Evolutionary conservation across 2,888 invertebrate species (phyloP).

Genomic region (Notodonta dromedarius): DNA sequence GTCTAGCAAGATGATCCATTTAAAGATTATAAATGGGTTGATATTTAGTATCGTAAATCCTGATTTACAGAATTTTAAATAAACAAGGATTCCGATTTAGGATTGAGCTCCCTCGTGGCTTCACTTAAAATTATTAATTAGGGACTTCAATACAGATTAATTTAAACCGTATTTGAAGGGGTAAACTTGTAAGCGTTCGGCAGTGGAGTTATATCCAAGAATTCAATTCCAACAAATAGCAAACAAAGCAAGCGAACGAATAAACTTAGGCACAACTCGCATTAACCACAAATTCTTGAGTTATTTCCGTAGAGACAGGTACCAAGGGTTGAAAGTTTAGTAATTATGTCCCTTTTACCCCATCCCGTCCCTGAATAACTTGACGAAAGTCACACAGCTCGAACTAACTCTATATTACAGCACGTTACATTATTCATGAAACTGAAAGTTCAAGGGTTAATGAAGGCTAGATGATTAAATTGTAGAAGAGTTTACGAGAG

Average conservation of each 20-base stretch:
- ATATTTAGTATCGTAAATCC: not conserved
- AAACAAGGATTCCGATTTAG: not conserved
- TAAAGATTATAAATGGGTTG: not conserved
- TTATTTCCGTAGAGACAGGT: constrained; percentile 12
- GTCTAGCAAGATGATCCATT: no score
- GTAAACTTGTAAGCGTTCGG: no score
- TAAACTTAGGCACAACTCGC: constrained; percentile 20
- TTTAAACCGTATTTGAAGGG: no score
- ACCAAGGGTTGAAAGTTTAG: constrained; percentile 37
- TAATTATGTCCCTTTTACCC: constrained; percentile 36
- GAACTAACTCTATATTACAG: not conserved
- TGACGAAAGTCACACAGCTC: constrained; percentile 27
- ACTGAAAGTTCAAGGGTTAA: constrained; percentile 1
- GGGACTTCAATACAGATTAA: not conserved
- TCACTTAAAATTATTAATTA: not conserved
- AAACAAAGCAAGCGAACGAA: constrained; percentile 23
- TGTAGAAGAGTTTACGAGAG: not conserved
- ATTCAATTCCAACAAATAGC: constrained; percentile 1
- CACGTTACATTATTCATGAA: constrained; percentile 30
- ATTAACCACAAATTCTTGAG: constrained; percentile 25
- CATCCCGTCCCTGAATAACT: constrained; percentile 21
- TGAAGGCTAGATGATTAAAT: constrained; percentile 1
- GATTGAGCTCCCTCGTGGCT: no score
- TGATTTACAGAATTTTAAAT: not conserved
- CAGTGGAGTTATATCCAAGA: not conserved